phyloP scores from a whole-genome alignment of 2,797 vertebrate genomes.

The Rhabdophis nuchalis region DNA sequence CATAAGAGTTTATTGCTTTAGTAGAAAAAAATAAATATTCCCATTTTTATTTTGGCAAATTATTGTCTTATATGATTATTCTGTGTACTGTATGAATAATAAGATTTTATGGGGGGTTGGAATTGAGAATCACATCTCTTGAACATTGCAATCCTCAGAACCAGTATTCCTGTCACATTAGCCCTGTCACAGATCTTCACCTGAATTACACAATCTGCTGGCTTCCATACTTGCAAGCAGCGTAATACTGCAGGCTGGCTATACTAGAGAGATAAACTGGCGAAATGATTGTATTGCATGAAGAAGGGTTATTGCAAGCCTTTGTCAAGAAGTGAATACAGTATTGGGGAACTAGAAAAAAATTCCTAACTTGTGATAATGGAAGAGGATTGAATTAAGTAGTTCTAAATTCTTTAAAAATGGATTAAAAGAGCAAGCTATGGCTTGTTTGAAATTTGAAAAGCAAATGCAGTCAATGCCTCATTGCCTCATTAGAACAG shows the following conservation, averaged over 20 bases:
- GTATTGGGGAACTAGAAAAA: not conserved
- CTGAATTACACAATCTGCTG: not conserved
- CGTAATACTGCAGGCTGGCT: not conserved
- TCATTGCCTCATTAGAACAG: not conserved
- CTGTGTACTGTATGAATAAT: slow-evolving; percentile 43
- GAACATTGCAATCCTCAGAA: not conserved
- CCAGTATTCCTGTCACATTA: not conserved
- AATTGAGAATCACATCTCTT: not conserved
- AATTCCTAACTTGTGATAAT: not conserved
- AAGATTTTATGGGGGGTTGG: not conserved
- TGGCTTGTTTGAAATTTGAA: not conserved
- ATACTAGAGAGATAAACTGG: not conserved
- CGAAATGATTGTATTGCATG: not conserved
- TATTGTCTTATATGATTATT: slow-evolving; percentile 49
- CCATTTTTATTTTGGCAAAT: slow-evolving; percentile 70
- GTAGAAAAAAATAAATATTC: slow-evolving; percentile 67
- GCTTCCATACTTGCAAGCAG: not conserved
- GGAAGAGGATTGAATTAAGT: not conserved
- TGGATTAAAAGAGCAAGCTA: not conserved
- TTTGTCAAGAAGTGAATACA: not conserved
- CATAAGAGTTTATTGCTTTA: slow-evolving; percentile 61
- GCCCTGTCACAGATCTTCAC: not conserved
- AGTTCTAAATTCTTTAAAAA: not conserved
- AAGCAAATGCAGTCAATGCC: not conserved
- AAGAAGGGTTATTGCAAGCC: not conserved